These are phyloP conservation scores for Hippoglossus stenolepis DNA, from an alignment of 2,113 vertebrate species.

Conservation along the genomic window DNA sequence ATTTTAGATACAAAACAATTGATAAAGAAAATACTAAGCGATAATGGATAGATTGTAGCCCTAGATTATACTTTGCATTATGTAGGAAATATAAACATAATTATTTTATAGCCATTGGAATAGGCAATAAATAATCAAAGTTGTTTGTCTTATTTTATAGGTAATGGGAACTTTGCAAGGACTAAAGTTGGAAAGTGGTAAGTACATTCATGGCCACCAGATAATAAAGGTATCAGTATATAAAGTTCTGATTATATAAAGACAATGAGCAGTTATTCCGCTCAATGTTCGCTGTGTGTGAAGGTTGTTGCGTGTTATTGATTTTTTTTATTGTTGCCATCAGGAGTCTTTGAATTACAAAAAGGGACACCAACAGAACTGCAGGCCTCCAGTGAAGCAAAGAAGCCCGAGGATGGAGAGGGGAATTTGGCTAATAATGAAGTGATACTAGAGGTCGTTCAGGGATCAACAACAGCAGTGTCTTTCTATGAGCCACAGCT, in stretches of 20 bases:
- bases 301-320: not conserved
- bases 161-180: constrained; percentile 69
- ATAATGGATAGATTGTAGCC: not conserved
- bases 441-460: not conserved
- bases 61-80: not conserved
- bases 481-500: constrained; percentile 78
- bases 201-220: constrained; percentile 43
- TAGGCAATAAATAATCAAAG: not conserved
- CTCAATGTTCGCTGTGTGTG: not conserved
- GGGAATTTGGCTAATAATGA: constrained; percentile 18
- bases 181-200: constrained; percentile 75
- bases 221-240: not conserved
- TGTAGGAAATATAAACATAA: not conserved
- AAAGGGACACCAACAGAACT: constrained; percentile 12
- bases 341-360: constrained; percentile 29
- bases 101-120: not conserved
- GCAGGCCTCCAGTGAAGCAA: not conserved
- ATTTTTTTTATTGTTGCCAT: constrained; percentile 16
- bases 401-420: constrained; percentile 33
- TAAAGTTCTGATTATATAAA: not conserved
- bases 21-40: not conserved
- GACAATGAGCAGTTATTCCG: not conserved
- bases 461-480: constrained; percentile 49
- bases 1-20: not conserved
- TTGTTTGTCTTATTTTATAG: constrained; percentile 54